These are phyloP conservation scores for Luscinia luscinia DNA, from an alignment of 2,797 vertebrate genomes.

Conservation along the genomic window DNA sequence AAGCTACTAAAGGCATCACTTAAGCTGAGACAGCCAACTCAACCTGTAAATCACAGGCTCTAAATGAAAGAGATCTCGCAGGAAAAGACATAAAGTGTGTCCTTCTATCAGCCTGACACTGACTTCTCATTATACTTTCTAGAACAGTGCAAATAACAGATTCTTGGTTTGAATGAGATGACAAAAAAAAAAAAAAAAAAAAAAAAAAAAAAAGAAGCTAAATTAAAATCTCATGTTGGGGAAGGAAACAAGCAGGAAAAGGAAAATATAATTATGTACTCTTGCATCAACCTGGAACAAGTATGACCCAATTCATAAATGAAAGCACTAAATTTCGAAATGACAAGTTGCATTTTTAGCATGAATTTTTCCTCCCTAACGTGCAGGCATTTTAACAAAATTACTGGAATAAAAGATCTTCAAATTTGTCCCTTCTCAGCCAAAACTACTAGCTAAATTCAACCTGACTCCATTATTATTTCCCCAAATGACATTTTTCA, in stretches of 20 bases:
- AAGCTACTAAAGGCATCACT: neutral
- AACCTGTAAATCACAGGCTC: neutral
- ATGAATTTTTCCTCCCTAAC: neutral
- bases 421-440: neutral
- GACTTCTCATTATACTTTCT: neutral
- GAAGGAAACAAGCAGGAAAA: neutral
- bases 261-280: neutral
- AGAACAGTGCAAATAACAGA: neutral
- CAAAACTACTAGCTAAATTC: slow-evolving; percentile 17
- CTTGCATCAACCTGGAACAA: neutral
- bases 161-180: neutral
- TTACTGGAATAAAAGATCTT: neutral
- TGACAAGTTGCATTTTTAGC: neutral
- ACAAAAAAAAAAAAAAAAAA: neutral
- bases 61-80: neutral
- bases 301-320: neutral
- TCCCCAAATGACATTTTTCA: slow-evolving; percentile 33
- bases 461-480: slow-evolving; percentile 25
- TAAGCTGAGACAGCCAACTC: neutral
- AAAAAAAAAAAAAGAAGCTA: neutral
- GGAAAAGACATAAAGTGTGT: neutral
- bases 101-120: neutral
- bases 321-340: neutral
- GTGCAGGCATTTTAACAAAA: neutral
- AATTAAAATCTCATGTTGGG: neutral